Base-by-base conservation (phyloP, 2,113 vertebrate genomes). In the Prunella fulvescens region DNA sequence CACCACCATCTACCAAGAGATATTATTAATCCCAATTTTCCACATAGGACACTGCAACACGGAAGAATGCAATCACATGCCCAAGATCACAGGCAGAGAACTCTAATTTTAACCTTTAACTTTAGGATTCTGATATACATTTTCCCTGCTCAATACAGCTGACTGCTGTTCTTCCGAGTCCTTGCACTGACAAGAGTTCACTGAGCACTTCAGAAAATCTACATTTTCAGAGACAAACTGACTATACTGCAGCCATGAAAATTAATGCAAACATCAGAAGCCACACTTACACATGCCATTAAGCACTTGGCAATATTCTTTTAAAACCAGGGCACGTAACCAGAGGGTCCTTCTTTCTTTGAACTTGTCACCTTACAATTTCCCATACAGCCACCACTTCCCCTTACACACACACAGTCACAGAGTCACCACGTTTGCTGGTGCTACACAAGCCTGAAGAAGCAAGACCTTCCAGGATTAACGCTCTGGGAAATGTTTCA, bases 401-500 rank as follows among this genome's bases (percentile, higher is more conserved):
- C 64, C 78, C 70, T 19, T 4, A 19, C 67, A 61, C n/a, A 71
- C 19, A 54, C 35, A 69, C 9, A 3, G 11, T 14, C 44, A 6
- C n/a, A 48, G 67, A 37, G 12, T 20, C 35, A 40, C 19, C 67
- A 16, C 14, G 1, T 45, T 4, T 11, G 31, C 1, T 44, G 33
- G 42, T 4, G 7, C 28, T 14, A 45, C 5, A 14, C 18, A 26
- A 47, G 14, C 79, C 65, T 45, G 42, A 48, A 4, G 31, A 57
- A 23, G 2, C 0, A 79, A 71, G 37, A 28, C 37, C n/a, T 51
- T 31, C 69, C 37, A 42, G 48, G 74, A 88, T 40, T 22, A 83
- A 71, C 0, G 0, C 24, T 57, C 33, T 0, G 9, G 51, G 61
- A 87, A 62, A 29, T 4, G 35, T 22, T 78, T 45, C 77, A 54